phyloP scores from a whole-genome alignment of 2,888 invertebrate genomes.

The Ormyrus labotus region DNA sequence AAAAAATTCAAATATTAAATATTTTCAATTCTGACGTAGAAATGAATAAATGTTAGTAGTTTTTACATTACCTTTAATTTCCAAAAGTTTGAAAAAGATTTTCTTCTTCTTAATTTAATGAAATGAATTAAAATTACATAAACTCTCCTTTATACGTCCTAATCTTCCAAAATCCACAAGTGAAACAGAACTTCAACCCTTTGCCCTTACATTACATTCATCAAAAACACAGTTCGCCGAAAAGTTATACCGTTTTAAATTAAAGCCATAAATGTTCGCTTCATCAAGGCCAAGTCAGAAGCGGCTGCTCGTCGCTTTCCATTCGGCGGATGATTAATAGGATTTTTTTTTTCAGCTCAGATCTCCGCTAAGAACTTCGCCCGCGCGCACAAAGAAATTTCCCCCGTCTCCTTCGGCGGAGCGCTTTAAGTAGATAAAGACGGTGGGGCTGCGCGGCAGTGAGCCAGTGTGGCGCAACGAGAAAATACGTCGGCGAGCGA shows the following conservation, averaged over 20 bases:
- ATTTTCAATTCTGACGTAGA: too few species aligned
- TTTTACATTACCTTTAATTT: too few species aligned
- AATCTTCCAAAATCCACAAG: too few species aligned
- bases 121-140: too few species aligned
- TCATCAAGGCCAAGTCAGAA: too few species aligned
- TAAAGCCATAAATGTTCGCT: too few species aligned
- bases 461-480: conserved; percentile 18
- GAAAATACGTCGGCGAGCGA: conserved; percentile 22
- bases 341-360: neutral
- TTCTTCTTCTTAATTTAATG: too few species aligned
- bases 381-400: conserved; percentile 1
- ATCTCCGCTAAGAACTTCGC: too few species aligned
- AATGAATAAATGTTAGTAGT: too few species aligned
- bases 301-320: neutral
- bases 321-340: conserved; percentile 1
- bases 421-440: conserved; percentile 43
- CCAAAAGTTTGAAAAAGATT: too few species aligned
- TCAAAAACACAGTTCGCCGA: neutral
- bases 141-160: too few species aligned
- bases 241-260: neutral
- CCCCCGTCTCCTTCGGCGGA: neutral
- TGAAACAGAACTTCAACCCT: neutral
- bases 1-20: too few species aligned
- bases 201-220: neutral
- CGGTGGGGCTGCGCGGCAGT: neutral